Evolutionary conservation across 1,140 invertebrate species (phyloP).

Genomic region (Bombus soroeensis): DNA sequence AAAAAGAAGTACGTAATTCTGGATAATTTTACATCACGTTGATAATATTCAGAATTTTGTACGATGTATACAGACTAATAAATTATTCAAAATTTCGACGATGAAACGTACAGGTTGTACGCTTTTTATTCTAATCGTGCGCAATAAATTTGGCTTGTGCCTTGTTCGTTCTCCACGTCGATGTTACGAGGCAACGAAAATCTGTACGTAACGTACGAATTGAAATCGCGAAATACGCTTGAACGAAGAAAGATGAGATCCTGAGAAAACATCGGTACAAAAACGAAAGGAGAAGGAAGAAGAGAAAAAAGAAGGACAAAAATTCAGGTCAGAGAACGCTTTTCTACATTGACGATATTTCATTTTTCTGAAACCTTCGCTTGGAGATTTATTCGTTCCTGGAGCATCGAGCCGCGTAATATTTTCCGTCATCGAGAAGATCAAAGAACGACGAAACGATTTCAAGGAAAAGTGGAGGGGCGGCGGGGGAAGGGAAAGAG

Average conservation of each 20-base stretch:
- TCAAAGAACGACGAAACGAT: slow-evolving; percentile 23
- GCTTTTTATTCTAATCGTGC: not conserved
- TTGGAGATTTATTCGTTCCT: slow-evolving; percentile 20
- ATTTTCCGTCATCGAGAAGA: slow-evolving; percentile 19
- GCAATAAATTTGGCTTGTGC: not conserved
- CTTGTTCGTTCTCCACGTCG: not conserved
- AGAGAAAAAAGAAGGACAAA: no score
- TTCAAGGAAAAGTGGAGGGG: not conserved
- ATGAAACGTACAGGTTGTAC: no score
- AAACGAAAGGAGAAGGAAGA: not conserved
- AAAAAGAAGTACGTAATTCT: not conserved
- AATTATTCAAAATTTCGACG: no score
- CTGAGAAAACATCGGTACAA: slow-evolving; percentile 8
- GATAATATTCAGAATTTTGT: not conserved
- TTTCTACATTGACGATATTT: slow-evolving; percentile 22
- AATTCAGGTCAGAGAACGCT: slow-evolving; percentile 24
- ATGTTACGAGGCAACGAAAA: not conserved
- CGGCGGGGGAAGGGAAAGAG: accelerated
- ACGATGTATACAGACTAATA: not conserved
- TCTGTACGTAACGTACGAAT: slow-evolving; percentile 2
- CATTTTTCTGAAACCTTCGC: slow-evolving; percentile 20
- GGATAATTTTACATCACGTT: not conserved
- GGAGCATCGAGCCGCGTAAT: slow-evolving; percentile 18
- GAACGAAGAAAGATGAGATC: slow-evolving; percentile 9
- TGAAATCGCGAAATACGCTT: slow-evolving; percentile 9